Conservation (phyloP, 2,888 invertebrate genomes). For the Prosopocoilus inquinatus region DNA sequence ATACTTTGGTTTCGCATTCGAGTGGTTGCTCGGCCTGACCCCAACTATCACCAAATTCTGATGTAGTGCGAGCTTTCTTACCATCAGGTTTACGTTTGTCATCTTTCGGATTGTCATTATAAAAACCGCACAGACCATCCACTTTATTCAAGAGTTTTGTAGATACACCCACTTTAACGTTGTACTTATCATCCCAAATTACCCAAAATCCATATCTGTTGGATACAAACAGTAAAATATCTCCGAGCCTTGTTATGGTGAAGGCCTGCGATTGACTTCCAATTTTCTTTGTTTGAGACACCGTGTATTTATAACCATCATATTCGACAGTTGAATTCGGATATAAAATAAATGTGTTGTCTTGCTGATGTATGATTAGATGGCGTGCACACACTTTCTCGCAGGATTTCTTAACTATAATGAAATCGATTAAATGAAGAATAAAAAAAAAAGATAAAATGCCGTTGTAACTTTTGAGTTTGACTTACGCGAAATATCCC, state of each 20-base stretch:
- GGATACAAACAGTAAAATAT: conserved; percentile 67
- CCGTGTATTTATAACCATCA: conserved; percentile 63
- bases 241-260: conserved; percentile 66
- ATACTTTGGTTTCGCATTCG: conserved; percentile 61
- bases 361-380: conserved; percentile 63
- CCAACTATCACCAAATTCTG: conserved; percentile 79
- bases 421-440: conserved; percentile 10
- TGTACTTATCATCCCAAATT: conserved; percentile 66
- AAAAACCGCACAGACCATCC: conserved; percentile 79
- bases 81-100: conserved; percentile 74
- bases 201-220: conserved; percentile 72
- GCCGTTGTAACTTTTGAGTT: too few relatives aligned
- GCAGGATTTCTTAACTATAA: conserved; percentile 66
- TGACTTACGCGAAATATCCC: conserved; percentile 69
- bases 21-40: conserved; percentile 53
- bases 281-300: conserved; percentile 61
- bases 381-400: conserved; percentile 57
- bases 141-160: conserved; percentile 62
- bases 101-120: conserved; percentile 63
- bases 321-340: conserved; percentile 66
- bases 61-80: conserved; percentile 57
- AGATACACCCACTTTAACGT: conserved; percentile 67
- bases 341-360: conserved; percentile 58
- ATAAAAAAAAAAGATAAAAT: too few relatives aligned
- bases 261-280: conserved; percentile 63